These are phyloP conservation scores for Zaprionus camerounensis DNA, from an alignment of 1,140 invertebrate genomes.

Conservation along the genomic window DNA sequence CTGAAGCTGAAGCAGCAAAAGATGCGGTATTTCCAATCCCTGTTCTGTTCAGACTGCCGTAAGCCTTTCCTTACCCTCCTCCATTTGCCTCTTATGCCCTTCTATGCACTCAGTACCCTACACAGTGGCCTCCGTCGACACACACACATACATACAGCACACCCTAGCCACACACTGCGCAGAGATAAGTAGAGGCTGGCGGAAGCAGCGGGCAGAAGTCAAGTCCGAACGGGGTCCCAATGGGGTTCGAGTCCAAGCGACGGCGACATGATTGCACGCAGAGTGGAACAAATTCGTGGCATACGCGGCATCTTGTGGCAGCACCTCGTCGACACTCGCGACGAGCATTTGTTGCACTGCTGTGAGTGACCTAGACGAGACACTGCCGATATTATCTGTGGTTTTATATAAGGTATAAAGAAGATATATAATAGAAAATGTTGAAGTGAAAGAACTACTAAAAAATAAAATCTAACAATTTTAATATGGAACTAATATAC, in stretches of 20 bases:
- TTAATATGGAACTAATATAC: neutral
- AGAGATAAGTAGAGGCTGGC: neutral
- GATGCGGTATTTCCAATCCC: neutral
- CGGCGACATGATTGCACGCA: constrained; percentile 74
- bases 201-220: constrained; percentile 29
- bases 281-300: constrained; percentile 79
- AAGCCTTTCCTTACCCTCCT: constrained; percentile 58
- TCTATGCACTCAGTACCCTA: constrained; percentile 54
- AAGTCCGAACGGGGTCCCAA: constrained; percentile 17
- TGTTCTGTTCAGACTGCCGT: neutral
- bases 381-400: neutral
- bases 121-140: constrained; percentile 37
- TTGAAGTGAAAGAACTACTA: neutral
- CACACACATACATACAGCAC: neutral
- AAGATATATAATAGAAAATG: neutral
- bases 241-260: constrained; percentile 8
- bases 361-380: constrained; percentile 34
- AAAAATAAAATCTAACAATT: neutral
- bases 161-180: neutral
- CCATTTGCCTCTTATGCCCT: constrained; percentile 16
- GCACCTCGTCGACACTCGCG: constrained; percentile 66
- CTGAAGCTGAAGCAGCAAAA: neutral
- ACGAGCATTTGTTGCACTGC: constrained; percentile 42
- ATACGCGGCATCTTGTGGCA: constrained; percentile 70
- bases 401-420: neutral